Base-by-base conservation (phyloP, 2,113 vertebrate species). In the Montifringilla adamsi region DNA sequence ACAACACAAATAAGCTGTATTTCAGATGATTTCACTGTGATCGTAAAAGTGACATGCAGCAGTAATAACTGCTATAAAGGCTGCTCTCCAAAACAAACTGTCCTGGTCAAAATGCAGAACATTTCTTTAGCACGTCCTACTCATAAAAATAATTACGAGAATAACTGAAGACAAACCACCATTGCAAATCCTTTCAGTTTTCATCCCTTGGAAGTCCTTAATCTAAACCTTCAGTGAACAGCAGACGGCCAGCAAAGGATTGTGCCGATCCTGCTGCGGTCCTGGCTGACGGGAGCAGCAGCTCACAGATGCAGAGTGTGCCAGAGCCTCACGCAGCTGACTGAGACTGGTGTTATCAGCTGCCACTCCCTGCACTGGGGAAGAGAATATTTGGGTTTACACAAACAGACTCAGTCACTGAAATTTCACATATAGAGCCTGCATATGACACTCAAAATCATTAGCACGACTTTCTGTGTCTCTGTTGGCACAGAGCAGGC, bases 71-170 rank as follows among this genome's bases (percentile, higher is more conserved):
- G 41, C 86, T 96, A 81, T 92, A 96, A 93, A 89, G 77, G 62
- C 37, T 75, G 50, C 4, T 67, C 68, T 92, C 52, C 37, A 84
- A 87, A 94, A 80, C 69, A 88, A 85, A 44, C n/a, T 18, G 35
- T 44, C 59, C 37, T 14, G 24, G 49, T 80, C 82, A 91, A 90
- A 95, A 93, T 59, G 58, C 76, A 91, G 79, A 94, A 79, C 64
- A 22, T 83, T 72, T 62, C 49, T 67, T 68, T 44, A 52, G 35
- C 28, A 69, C 5, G 2, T 94, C 81, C 55, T n/a, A 44, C 91
- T 91, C 85, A 88, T 87, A 91, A 90, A 96, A 91, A 90, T 85
- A 82, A 89, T 81, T 84, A 83, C 18, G 17, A 92, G 85, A 88
- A 91, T 72, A 76, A 95, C 89, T 46, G 79, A 62, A 94, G 77